These are phyloP conservation scores for Saccopteryx bilineata DNA, from an alignment of 2,113 vertebrate species.

Conservation along the genomic window DNA sequence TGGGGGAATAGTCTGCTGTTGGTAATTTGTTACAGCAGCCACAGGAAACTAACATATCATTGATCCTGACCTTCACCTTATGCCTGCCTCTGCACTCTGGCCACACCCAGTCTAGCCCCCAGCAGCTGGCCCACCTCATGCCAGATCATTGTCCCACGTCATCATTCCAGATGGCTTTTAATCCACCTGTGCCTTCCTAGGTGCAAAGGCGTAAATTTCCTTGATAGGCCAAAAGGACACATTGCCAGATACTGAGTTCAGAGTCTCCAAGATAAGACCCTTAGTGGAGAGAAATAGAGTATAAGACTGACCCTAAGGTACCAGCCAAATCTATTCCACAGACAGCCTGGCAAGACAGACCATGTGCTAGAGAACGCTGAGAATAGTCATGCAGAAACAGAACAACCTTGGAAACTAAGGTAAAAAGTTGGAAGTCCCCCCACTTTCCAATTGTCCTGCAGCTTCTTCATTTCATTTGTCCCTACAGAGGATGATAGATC, in stretches of 20 bases:
- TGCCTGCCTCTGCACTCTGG: neutral
- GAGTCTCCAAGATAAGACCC: neutral
- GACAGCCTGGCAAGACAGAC: neutral
- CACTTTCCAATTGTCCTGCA: neutral
- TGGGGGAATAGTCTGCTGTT: neutral
- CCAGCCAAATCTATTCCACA: neutral
- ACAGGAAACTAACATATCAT: neutral
- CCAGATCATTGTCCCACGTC: neutral
- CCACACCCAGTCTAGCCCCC: neutral
- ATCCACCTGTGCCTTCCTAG: neutral
- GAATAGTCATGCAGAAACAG: neutral
- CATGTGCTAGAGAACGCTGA: rapidly evolving
- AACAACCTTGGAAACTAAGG: neutral
- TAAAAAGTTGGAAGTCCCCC: neutral
- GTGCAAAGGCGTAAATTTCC: neutral
- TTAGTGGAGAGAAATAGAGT: slow-evolving; percentile 1
- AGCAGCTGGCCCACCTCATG: neutral
- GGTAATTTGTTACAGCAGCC: neutral
- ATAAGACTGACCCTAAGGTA: neutral
- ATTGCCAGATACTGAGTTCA: neutral
- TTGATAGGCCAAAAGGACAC: neutral
- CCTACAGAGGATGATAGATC: neutral
- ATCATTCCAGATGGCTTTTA: neutral
- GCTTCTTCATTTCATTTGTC: neutral
- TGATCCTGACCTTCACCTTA: slow-evolving; percentile 18